Evolutionary conservation across 2,888 invertebrate species (phyloP).

Genomic region (Masnerella sp.): DNA sequence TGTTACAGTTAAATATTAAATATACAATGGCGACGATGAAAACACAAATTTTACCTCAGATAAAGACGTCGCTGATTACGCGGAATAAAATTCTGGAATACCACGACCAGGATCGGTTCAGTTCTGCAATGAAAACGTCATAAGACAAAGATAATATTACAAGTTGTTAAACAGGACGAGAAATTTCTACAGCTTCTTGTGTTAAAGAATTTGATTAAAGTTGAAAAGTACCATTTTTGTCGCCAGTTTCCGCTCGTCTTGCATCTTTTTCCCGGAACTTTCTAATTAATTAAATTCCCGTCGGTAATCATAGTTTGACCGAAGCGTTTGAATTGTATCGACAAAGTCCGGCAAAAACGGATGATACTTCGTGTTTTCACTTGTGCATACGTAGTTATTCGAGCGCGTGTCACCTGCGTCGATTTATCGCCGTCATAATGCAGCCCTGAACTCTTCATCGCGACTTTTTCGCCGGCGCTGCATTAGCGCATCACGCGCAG

Average conservation of each 20-base stretch:
- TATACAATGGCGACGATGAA: neutral
- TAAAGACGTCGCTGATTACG: too few relatives aligned
- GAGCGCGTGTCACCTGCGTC: slow-evolving; percentile 20
- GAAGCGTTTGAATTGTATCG: slow-evolving; percentile 1
- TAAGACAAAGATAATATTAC: too few relatives aligned
- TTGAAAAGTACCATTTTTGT: too few relatives aligned
- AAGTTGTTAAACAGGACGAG: too few relatives aligned
- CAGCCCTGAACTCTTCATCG: slow-evolving; percentile 62
- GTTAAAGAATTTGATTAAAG: too few relatives aligned
- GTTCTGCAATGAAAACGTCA: too few relatives aligned
- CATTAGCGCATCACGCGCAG: slow-evolving; percentile 54
- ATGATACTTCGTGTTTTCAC: slow-evolving; percentile 29
- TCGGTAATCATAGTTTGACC: slow-evolving; percentile 5
- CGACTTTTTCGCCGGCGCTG: slow-evolving; percentile 47
- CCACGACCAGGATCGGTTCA: too few relatives aligned
- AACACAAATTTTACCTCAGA: neutral
- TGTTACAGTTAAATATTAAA: slow-evolving; percentile 7
- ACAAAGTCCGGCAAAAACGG: slow-evolving; percentile 8
- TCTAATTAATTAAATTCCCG: too few relatives aligned
- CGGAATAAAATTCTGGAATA: too few relatives aligned
- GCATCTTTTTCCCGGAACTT: too few relatives aligned
- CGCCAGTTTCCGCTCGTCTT: too few relatives aligned
- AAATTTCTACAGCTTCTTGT: too few relatives aligned
- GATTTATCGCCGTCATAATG: slow-evolving; percentile 62
- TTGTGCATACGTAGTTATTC: slow-evolving; percentile 28